A percentile compares a stretch with the other conserved stretches of the same genome.
Conservation (phyloP, 1,140 invertebrate species). For the Drosophila nannoptera region DNA sequence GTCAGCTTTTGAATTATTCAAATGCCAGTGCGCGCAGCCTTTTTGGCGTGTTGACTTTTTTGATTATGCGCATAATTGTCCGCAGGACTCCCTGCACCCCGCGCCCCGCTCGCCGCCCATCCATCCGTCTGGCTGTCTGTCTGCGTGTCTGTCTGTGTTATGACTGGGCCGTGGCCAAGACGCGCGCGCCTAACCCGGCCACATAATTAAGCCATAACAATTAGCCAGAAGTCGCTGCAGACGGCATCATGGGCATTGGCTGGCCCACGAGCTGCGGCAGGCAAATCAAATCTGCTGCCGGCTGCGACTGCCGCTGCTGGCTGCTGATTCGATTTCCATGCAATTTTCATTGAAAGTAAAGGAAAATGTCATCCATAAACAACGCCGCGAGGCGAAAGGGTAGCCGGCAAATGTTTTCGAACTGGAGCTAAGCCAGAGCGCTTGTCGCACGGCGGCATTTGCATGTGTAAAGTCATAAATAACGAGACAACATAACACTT, state of each 20-base stretch:
- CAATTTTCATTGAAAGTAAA: slow-evolving; percentile 70
- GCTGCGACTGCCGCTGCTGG: slow-evolving; percentile 25
- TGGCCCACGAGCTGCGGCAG: not conserved
- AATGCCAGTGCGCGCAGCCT: slow-evolving; percentile 59
- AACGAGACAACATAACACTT: slow-evolving; percentile 77
- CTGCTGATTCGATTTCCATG: slow-evolving; percentile 71
- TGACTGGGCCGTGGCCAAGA: slow-evolving; percentile 40
- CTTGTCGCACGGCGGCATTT: slow-evolving; percentile 70
- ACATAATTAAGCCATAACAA: slow-evolving; percentile 75
- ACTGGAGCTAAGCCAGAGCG: slow-evolving; percentile 67
- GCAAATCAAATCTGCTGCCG: slow-evolving; percentile 64
- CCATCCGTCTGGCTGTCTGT: slow-evolving; percentile 1
- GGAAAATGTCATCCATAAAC: slow-evolving; percentile 70
- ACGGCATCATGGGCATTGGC: slow-evolving; percentile 1
- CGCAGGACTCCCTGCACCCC: slow-evolving; percentile 4
- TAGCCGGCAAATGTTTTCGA: slow-evolving; percentile 26
- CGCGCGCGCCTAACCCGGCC: slow-evolving; percentile 24
- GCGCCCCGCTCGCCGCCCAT: too few species aligned
- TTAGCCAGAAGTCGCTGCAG: slow-evolving; percentile 40
- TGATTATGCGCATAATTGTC: slow-evolving; percentile 78
- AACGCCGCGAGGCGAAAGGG: slow-evolving; percentile 62
- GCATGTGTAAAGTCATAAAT: slow-evolving; percentile 78
- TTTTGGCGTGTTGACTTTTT: slow-evolving; percentile 68
- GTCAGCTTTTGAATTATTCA: slow-evolving; percentile 75
- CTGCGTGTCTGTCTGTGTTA: slow-evolving; percentile 31